A percentile compares a stretch with the other conserved stretches of the same genome.
Evolutionary conservation across 2,113 vertebrate genomes (phyloP).

Genomic region (human): GRCh38 chr5:74127001-74127500

Average conservation of each 20-base stretch:
- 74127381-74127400: neutral
- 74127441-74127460: neutral
- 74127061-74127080: neutral
- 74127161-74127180: neutral
- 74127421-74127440: neutral
- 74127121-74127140: neutral
- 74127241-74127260: neutral
- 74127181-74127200: neutral
- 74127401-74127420: neutral
- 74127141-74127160: slow-evolving; percentile 3
- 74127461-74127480: neutral
- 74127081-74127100: neutral
- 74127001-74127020: neutral
- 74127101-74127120: neutral
- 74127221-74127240: neutral
- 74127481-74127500: neutral
- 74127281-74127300: neutral
- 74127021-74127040: neutral
- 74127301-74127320: neutral
- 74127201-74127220: neutral
- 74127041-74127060: neutral
- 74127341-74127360: neutral
- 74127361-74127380: accelerated
- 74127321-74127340: neutral
- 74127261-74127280: neutral